A percentile compares a stretch with the other conserved stretches of the same genome.
Evolutionary conservation across 2,113 vertebrate genomes (phyloP).

Genomic region (Silurus meridionalis): DNA sequence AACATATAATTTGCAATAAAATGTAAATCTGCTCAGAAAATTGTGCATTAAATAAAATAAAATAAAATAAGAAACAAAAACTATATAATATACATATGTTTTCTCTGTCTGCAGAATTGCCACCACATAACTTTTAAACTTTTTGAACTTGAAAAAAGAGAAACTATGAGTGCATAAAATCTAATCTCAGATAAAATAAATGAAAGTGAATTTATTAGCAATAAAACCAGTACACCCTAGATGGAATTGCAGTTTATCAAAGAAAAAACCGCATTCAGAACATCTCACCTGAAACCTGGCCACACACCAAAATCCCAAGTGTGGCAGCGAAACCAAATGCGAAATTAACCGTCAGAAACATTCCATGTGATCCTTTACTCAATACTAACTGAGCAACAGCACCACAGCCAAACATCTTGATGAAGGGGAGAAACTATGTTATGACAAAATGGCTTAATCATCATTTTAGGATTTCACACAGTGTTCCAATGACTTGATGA

Average conservation of each 20-base stretch:
- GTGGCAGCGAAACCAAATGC: constrained; percentile 83
- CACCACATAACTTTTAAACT: too few relatives aligned
- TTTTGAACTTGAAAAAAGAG: not conserved
- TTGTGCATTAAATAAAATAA: too few relatives aligned
- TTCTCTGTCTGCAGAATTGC: not conserved
- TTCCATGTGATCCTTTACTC: constrained; percentile 76
- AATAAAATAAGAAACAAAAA: too few relatives aligned
- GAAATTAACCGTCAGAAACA: constrained; percentile 83
- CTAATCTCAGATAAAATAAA: not conserved
- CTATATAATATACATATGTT: not conserved
- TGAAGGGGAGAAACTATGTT: not conserved
- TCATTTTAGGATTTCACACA: not conserved
- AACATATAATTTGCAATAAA: too few relatives aligned
- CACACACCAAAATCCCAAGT: constrained; percentile 78
- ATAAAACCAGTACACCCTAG: not conserved
- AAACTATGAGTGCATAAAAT: not conserved
- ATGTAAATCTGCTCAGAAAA: too few relatives aligned
- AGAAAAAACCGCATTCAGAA: not conserved
- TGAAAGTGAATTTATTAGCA: not conserved
- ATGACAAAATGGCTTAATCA: not conserved
- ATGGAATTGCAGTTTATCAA: not conserved
- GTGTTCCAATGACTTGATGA: not conserved
- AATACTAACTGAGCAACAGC: constrained; percentile 79
- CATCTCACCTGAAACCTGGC: constrained; percentile 81
- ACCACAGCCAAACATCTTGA: constrained; percentile 87